Conservation (phyloP, 2,113 vertebrate genomes). For the Melanerpes aurifrons region DNA sequence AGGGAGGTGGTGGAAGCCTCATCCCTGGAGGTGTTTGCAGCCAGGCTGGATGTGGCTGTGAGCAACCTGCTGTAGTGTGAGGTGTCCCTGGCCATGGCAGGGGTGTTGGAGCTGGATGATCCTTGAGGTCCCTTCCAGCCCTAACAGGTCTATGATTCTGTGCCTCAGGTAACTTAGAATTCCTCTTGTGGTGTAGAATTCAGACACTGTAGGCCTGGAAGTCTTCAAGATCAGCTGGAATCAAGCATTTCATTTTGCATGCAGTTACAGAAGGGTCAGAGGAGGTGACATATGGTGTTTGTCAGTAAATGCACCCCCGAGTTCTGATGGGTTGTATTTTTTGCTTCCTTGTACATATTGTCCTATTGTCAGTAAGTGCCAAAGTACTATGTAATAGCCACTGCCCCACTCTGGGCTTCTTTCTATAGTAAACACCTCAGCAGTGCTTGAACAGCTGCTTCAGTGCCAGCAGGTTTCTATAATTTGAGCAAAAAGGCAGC, state of each 20-base stretch:
- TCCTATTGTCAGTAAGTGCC: neutral
- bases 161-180: neutral
- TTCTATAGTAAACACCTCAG: neutral
- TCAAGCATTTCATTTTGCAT: neutral
- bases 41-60: too few relatives aligned
- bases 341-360: neutral
- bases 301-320: neutral
- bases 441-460: neutral
- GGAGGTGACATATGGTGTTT: neutral
- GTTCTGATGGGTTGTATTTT: neutral
- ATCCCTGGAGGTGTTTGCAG: too few relatives aligned
- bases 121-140: too few relatives aligned
- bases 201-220: fast-evolving
- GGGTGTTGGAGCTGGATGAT: too few relatives aligned
- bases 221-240: neutral
- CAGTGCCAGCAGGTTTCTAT: neutral
- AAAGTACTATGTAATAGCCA: neutral
- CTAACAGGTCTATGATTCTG: too few relatives aligned
- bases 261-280: neutral
- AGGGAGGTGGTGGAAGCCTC: too few relatives aligned
- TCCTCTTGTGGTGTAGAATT: neutral
- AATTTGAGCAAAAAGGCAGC: neutral
- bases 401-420: neutral
- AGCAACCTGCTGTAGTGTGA: too few relatives aligned
- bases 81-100: too few relatives aligned